Evolutionary conservation across 2,888 invertebrate species (phyloP), one percentile per base, ranked within the genome.

Genomic region (Cenopis cana): DNA sequence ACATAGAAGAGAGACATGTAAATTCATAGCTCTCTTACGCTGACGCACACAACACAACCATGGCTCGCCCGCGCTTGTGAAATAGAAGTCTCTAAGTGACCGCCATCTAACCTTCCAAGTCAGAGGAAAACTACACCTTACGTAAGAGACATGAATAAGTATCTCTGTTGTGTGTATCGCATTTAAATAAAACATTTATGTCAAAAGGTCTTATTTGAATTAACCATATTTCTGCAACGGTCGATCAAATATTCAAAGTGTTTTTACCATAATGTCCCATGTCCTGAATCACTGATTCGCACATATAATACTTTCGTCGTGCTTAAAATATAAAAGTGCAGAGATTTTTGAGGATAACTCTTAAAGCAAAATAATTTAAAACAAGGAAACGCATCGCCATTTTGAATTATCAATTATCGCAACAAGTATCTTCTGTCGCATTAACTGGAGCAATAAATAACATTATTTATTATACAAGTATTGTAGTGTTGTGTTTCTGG

Each of bases 181-280:
- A n/a, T 17, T 12, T 49, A 49, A 14, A 49, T 49, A 49, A n/a
- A 0, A 29, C 54, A 12, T 3, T 12, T 20, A 10, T 17, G 55
- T 62, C 46, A 36, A 69, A 61, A 62, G 49, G 55, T 69, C 46
- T 62, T 56, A 69, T 69, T 69, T 56, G 61, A 55, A 69, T 50
- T n/a, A 49, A 36, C 36, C 46, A 69, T 62, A 11, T 61, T 20
- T 24, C 49, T 56, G 33, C 67, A 38, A n/a, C 46, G n/a, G 50
- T 24, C 18, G 29, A 56, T 56, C 46, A 68, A 61, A 61, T 68
- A 61, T 61, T 68, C 60, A 54, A 33, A 61, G 54, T 54, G 54
- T 55, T 68, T 68, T 69, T 56, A 69, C 49, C 62, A 62, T 69
- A 62, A 69, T 56, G 33, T 41, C 33, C n/a, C 36, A 62, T 50